Conservation (phyloP, 2,888 invertebrate genomes). For the Brenthis ino region DNA sequence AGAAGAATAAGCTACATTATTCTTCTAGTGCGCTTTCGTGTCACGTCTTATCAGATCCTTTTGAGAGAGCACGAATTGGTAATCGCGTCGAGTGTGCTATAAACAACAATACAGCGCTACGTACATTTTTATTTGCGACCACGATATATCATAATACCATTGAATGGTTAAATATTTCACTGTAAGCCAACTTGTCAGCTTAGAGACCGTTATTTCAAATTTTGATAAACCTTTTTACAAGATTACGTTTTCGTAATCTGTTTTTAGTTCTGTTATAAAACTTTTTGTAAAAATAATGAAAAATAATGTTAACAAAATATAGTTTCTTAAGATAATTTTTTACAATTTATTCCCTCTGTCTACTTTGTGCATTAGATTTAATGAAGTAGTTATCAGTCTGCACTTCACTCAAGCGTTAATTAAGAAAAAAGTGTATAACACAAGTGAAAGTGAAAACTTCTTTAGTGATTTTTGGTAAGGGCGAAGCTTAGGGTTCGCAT, state of each 20-base stretch:
- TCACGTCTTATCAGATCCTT: constrained; percentile 14
- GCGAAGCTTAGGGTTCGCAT: no score
- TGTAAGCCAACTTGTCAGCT: constrained; percentile 37
- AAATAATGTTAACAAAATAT: no score
- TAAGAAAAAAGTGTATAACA: no score
- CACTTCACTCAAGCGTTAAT: no score
- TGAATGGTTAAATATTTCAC: constrained; percentile 39
- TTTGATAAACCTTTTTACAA: background rate
- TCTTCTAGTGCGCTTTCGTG: background rate
- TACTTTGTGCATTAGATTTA: no score
- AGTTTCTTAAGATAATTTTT: no score
- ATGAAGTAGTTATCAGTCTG: no score
- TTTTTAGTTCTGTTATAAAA: background rate
- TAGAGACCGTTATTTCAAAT: constrained; percentile 5
- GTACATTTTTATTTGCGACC: constrained; percentile 33
- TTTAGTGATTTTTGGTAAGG: no score
- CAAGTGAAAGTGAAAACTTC: no score
- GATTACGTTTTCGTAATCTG: background rate
- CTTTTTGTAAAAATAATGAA: background rate
- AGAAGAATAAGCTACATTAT: background rate
- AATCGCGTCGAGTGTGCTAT: constrained; percentile 32
- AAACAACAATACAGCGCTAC: constrained; percentile 35
- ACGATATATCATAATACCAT: constrained; percentile 34
- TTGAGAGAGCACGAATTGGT: constrained; percentile 25
- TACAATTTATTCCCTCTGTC: no score